Evolutionary conservation across 2,888 invertebrate genomes (phyloP).

Genomic region (Desoria tigrina): DNA sequence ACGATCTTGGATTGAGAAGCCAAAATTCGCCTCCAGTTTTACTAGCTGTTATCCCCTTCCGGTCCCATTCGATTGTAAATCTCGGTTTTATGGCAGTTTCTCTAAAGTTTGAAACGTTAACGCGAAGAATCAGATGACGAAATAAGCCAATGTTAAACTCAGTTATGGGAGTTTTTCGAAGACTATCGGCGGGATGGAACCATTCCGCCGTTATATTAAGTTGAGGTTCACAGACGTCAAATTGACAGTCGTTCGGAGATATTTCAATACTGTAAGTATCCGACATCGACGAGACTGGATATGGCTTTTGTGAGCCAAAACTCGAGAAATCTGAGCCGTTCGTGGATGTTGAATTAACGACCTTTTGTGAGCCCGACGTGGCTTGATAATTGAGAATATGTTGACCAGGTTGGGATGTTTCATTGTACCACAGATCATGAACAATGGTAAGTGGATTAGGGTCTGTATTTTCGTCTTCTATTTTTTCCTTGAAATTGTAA

Average conservation of each 20-base stretch:
- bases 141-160: not conserved
- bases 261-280: not conserved
- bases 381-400: not conserved
- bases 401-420: conserved; percentile 5
- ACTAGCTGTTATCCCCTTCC: not conserved
- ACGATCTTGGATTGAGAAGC: not conserved
- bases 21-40: not conserved
- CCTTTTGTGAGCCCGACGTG: not conserved
- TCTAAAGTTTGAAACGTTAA: conserved; percentile 16
- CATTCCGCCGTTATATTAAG: conserved; percentile 6
- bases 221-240: conserved; percentile 14
- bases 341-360: not conserved
- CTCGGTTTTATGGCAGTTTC: conserved; percentile 22
- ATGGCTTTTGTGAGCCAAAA: conserved; percentile 15
- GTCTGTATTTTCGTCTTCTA: conserved; percentile 24
- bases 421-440: conserved; percentile 26
- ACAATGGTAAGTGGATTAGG: conserved; percentile 8
- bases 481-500: conserved; percentile 7
- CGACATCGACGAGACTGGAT: not conserved
- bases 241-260: conserved; percentile 13
- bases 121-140: conserved; percentile 6
- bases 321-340: conserved; percentile 9
- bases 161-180: not conserved
- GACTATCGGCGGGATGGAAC: conserved; percentile 1
- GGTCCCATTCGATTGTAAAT: conserved; percentile 16